phyloP scores from a whole-genome alignment of 2,888 invertebrate species.

The Drosophila antonietae region DNA sequence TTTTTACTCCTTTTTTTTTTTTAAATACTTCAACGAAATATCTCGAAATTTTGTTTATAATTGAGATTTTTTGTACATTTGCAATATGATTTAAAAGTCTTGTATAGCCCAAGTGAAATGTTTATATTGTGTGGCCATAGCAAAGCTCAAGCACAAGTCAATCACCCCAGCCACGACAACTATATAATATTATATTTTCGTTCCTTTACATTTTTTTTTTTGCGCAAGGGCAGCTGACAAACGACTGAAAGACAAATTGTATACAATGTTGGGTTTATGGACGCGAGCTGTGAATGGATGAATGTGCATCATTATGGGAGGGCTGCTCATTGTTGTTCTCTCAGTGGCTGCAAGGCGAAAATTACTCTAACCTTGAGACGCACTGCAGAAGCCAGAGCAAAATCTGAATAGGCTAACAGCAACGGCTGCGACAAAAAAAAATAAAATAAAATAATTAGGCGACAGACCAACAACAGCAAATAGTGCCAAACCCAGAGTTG shows the following conservation, averaged over 20 bases:
- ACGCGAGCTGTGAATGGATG: conserved; percentile 49
- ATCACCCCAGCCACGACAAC: conserved; percentile 28
- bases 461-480: conserved; percentile 10
- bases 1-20: too few relatives aligned
- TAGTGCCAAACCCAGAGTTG: conserved; percentile 8
- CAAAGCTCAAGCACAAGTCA: conserved; percentile 45
- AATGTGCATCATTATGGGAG: conserved; percentile 58
- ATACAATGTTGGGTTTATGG: conserved; percentile 58
- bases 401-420: not conserved
- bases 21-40: not conserved
- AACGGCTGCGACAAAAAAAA: conserved; percentile 25
- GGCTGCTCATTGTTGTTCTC: conserved; percentile 15
- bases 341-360: conserved; percentile 14
- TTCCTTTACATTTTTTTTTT: conserved; percentile 9
- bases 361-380: conserved; percentile 50
- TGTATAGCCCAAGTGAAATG: conserved; percentile 34
- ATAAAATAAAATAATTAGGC: conserved; percentile 56
- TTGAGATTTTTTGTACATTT: conserved; percentile 4
- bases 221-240: conserved; percentile 28
- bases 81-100: conserved; percentile 14
- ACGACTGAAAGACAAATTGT: conserved; percentile 35
- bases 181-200: conserved; percentile 7
- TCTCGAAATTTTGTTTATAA: not conserved
- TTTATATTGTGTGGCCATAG: conserved; percentile 42
- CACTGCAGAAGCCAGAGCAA: conserved; percentile 14